Conservation (phyloP, 2,888 invertebrate genomes). For the Aphrophora alni region DNA sequence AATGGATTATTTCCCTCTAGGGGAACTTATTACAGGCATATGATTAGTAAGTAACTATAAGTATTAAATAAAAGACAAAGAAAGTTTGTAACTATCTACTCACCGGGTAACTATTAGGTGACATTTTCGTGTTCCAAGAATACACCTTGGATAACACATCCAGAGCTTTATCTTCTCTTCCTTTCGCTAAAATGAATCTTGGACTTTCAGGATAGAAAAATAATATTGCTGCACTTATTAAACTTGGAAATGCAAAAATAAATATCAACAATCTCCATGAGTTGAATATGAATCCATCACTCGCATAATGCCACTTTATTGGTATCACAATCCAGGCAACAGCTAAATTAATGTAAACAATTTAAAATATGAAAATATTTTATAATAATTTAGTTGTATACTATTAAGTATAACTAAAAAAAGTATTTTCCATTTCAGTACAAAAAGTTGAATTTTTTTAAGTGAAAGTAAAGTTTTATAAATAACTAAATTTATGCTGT, state of each 20-base stretch:
- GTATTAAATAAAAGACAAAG: too few species aligned
- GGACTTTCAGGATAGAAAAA: conserved; percentile 77
- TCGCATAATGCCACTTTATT: conserved; percentile 52
- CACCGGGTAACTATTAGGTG: conserved; percentile 63
- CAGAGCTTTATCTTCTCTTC: conserved; percentile 66
- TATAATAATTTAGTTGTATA: too few species aligned
- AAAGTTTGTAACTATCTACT: conserved; percentile 43
- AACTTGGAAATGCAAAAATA: conserved; percentile 68
- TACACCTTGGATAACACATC: conserved; percentile 67
- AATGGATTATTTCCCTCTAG: too few species aligned
- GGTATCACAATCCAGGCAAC: conserved; percentile 75
- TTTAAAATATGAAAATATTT: conserved; percentile 29
- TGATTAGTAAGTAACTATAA: too few species aligned
- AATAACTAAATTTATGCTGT: too few species aligned
- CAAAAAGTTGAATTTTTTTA: too few species aligned
- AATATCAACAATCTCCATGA: conserved; percentile 80
- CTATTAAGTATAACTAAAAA: too few species aligned
- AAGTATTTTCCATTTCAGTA: too few species aligned
- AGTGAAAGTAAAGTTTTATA: too few species aligned
- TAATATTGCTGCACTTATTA: conserved; percentile 65
- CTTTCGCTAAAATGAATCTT: conserved; percentile 72
- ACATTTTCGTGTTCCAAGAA: conserved; percentile 61
- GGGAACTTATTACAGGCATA: too few species aligned
- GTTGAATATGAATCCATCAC: conserved; percentile 61
- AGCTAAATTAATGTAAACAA: conserved; percentile 59